phyloP scores from a whole-genome alignment of 2,888 invertebrate genomes.

The Orchesellides sinensis region DNA sequence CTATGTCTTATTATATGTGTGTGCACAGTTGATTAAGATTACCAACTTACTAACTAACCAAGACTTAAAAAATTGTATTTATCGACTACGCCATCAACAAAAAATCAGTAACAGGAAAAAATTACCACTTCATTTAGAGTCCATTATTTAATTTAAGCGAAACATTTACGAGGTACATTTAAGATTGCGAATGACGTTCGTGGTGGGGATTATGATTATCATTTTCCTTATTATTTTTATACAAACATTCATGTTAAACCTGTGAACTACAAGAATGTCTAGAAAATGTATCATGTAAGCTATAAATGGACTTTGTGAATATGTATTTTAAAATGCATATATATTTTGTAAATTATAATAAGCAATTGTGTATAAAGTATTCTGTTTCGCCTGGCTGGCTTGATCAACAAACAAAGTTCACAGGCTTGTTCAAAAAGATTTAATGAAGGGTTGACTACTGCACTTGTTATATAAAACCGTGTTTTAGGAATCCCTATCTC shows the following conservation, averaged over 20 bases:
- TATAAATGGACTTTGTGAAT: too few relatives aligned
- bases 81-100: neutral
- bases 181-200: conserved; percentile 12
- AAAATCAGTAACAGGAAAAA: conserved; percentile 37
- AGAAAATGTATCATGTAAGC: too few relatives aligned
- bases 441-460: conserved; percentile 44
- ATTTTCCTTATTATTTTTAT: conserved; percentile 9
- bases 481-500: conserved; percentile 31
- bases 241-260: too few relatives aligned
- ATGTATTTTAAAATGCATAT: too few relatives aligned
- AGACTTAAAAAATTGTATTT: neutral
- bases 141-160: conserved; percentile 45
- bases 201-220: conserved; percentile 22
- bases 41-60: neutral
- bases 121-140: conserved; percentile 57
- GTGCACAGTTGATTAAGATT: neutral
- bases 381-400: conserved; percentile 52
- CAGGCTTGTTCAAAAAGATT: conserved; percentile 39
- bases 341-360: too few relatives aligned
- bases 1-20: neutral
- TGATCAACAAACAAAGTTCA: conserved; percentile 37
- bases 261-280: too few relatives aligned
- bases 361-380: too few relatives aligned
- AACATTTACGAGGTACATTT: conserved; percentile 38
- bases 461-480: conserved; percentile 30